phyloP scores from a whole-genome alignment of 2,113 vertebrate species.

The Platichthys stellatus region DNA sequence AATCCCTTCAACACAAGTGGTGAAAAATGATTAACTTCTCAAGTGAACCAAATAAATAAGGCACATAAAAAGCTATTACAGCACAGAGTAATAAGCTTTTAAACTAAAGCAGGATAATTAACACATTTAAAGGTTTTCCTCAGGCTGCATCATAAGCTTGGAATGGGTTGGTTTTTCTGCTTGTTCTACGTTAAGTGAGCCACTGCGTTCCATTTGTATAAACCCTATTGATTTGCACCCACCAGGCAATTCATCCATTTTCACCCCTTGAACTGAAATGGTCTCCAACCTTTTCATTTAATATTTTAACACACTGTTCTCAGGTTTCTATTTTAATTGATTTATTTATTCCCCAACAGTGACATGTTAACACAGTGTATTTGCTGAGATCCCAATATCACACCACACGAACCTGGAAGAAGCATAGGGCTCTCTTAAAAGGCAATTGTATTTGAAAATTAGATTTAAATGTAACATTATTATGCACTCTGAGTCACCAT shows the following conservation, averaged over 20 bases:
- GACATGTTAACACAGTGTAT: neutral
- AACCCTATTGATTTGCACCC: conserved; percentile 31
- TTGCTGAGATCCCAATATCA: neutral
- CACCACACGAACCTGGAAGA: neutral
- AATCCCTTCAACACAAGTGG: conserved; percentile 18
- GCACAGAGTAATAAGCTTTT: conserved; percentile 15
- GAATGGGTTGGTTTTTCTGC: conserved; percentile 23
- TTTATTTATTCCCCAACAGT: neutral
- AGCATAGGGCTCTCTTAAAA: too few species aligned
- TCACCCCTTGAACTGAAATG: conserved; percentile 1
- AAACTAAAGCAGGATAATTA: conserved; percentile 42
- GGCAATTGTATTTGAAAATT: neutral
- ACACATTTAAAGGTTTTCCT: conserved; percentile 30
- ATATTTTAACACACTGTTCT: conserved; percentile 6
- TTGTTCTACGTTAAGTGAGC: conserved; percentile 9
- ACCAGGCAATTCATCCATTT: conserved; percentile 24
- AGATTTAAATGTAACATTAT: neutral
- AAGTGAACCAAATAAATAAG: conserved; percentile 30
- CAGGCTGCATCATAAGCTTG: conserved; percentile 19
- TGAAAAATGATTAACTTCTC: conserved; percentile 24
- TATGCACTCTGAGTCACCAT: too few species aligned
- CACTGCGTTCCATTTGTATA: conserved; percentile 6
- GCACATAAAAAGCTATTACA: conserved; percentile 14
- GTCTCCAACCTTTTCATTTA: conserved; percentile 2
- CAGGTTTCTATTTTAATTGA: neutral